These are phyloP conservation scores for Heliothis virescens DNA, from an alignment of 1,140 invertebrate genomes.

Conservation along the genomic window DNA sequence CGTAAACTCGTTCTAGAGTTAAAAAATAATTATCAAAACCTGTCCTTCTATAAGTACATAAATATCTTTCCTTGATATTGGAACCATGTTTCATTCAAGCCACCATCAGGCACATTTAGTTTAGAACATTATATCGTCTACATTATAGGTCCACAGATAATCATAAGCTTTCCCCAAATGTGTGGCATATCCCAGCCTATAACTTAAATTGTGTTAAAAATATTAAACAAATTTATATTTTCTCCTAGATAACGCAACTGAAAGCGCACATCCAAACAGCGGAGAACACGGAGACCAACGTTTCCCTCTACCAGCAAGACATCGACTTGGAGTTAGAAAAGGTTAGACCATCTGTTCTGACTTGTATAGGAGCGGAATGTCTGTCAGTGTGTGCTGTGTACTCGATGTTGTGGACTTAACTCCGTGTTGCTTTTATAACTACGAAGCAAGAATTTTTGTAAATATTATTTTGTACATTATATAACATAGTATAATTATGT, in stretches of 20 bases:
- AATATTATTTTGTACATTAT: neutral
- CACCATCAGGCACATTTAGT: too few species aligned
- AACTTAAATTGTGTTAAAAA: neutral
- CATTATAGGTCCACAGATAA: too few species aligned
- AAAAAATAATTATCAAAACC: too few species aligned
- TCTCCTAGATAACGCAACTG: conserved; percentile 81
- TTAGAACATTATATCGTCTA: too few species aligned
- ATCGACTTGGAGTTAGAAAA: conserved; percentile 84
- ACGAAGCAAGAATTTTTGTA: neutral
- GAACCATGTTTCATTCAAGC: too few species aligned
- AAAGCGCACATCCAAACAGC: conserved; percentile 84
- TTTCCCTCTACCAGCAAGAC: conserved; percentile 84
- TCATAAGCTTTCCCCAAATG: too few species aligned
- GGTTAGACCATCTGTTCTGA: conserved; percentile 71
- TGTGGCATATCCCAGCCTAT: too few species aligned
- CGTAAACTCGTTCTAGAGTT: too few species aligned
- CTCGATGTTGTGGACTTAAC: conserved; percentile 35
- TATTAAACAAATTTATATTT: neutral
- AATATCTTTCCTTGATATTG: too few species aligned
- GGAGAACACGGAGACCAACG: conserved; percentile 81
- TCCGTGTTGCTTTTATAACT: conserved; percentile 47
- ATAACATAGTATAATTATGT: too few species aligned
- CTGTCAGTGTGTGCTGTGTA: conserved; percentile 22
- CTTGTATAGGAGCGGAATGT: neutral
- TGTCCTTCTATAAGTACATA: too few species aligned